Base-by-base conservation (phyloP, 2,797 vertebrate species). In the Caiman crocodilus region DNA sequence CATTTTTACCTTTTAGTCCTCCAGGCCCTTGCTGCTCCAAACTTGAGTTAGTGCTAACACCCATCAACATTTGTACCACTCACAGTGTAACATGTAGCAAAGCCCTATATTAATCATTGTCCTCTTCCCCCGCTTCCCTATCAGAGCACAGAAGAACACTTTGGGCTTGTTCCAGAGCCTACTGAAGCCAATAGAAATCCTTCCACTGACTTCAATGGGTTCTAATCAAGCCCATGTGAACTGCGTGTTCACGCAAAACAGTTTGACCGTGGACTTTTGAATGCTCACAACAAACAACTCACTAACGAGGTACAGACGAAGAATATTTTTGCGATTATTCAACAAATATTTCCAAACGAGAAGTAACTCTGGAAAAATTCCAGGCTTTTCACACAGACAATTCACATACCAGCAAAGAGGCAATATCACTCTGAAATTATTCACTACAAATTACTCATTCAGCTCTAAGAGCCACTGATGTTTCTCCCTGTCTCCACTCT, bases 241-340 rank as follows among this genome's bases (percentile, higher is more conserved):
- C 90, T 79, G 14, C n/a, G 67, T 77, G 67, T 0, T 1, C 61
- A 73, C 25, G 78, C 76, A 90, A 87, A 73, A 5, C 26, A 89
- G 78, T 15, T 79, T 82, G 76, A 63, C 57, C 79, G 26, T 82
- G 76, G 63, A 79, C 87, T 94, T 87, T 89, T 89, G 57, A 94
- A 90, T 30, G 63, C 65, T 88, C 64, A 59, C 67, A 92, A 91
- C 80, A 95, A 94, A 84, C 80, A 90, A 58, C 63, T 90, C 81
- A 64, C 55, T 91, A 92, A 93, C 77, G 92, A 91, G 26, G 87
- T 90, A 59, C 81, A 95, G 92, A 90, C 23, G 3, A 17, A 75
- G 26, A 67, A 84, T 82, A 91, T 56, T 9, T 64, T 65, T 84
- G 78, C 87, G 25, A 63, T 79, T 83, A 42, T 64, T 85, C 11